Evolutionary conservation across 2,113 vertebrate genomes (phyloP).

Genomic region (Apistogramma diplotaenia): DNA sequence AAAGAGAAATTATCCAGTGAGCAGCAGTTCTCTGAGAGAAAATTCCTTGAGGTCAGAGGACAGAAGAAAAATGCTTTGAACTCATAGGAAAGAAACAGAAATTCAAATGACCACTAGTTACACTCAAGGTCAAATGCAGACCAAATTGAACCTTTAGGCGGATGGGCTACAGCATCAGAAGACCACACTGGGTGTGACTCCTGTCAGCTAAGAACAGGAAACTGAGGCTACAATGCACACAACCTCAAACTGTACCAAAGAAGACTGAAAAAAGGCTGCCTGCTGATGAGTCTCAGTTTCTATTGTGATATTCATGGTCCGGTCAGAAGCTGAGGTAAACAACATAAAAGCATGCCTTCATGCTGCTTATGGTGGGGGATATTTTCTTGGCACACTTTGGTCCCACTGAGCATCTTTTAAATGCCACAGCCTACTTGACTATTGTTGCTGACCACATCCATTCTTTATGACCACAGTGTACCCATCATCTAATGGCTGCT

Average conservation of each 20-base stretch:
- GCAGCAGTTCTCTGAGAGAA: no score
- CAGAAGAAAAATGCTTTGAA: not conserved
- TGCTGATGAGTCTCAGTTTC: not conserved
- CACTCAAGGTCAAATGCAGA: not conserved
- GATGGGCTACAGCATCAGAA: not conserved
- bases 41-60: not conserved
- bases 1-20: not conserved
- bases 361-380: no score
- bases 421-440: not conserved
- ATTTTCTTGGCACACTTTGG: not conserved
- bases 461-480: not conserved
- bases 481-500: not conserved
- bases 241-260: not conserved
- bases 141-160: not conserved
- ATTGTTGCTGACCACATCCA: not conserved
- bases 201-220: not conserved
- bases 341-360: not conserved
- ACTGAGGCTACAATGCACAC: not conserved
- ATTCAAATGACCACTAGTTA: not conserved
- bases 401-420: not conserved
- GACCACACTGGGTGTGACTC: not conserved
- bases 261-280: not conserved
- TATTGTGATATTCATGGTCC: not conserved
- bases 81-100: not conserved
- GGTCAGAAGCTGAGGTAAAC: not conserved